Percentiles rank a stretch among this genome's conserved stretches.
Conservation (phyloP, 1,140 invertebrate species). For the Portunus trituberculatus region DNA sequence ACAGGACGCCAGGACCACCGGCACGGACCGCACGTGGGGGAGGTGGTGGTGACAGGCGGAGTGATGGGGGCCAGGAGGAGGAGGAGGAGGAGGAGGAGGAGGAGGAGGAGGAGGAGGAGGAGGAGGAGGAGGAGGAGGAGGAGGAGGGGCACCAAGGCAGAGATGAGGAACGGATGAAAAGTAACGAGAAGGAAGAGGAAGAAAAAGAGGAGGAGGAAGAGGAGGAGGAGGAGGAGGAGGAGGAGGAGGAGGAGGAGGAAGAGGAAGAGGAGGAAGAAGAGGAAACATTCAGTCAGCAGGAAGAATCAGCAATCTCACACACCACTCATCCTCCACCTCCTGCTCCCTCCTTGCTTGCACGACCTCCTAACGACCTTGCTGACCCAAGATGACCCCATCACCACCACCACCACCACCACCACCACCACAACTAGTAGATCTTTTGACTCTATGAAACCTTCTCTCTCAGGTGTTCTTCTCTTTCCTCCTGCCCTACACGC, state of each 20-base stretch:
- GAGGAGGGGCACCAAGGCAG: background rate
- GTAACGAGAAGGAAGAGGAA: background rate
- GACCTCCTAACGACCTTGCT: background rate
- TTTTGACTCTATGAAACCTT: too few relatives aligned
- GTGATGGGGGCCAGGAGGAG: background rate
- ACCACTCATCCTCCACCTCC: background rate
- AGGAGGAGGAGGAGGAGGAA: background rate
- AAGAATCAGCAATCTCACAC: background rate
- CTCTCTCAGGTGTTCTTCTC: too few relatives aligned
- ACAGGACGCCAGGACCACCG: constrained; percentile 9
- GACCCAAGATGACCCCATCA: too few relatives aligned
- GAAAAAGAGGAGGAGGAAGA: background rate
- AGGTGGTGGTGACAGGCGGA: background rate
- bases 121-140: too few relatives aligned
- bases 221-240: background rate
- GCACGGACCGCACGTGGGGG: background rate
- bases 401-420: background rate
- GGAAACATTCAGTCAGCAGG: background rate
- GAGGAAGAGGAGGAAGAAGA: background rate
- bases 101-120: background rate
- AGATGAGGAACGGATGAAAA: background rate
- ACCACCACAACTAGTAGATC: background rate
- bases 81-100: background rate
- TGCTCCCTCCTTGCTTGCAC: background rate
- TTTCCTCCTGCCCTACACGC: too few relatives aligned